Evolutionary conservation across 2,113 vertebrate species (phyloP).

Genomic region (Eudyptes chrysolophus): DNA sequence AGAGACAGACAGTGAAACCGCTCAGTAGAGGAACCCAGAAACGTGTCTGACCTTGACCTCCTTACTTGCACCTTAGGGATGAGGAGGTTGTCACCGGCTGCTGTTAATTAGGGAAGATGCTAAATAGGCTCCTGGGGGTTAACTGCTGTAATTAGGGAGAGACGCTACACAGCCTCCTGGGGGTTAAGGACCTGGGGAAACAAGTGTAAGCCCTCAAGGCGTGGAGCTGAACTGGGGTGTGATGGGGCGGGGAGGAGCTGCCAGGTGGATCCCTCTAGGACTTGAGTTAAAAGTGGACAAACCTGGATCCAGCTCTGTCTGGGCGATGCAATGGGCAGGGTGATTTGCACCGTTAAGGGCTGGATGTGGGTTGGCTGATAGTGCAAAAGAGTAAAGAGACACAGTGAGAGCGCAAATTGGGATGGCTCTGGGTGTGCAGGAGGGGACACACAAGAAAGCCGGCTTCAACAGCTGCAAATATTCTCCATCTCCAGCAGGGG

Average conservation of each 20-base stretch:
- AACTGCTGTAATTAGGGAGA: not conserved
- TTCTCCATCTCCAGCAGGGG: not conserved
- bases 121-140: not conserved
- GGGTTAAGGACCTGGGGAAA: not conserved
- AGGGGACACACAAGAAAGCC: not conserved
- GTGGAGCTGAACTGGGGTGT: not conserved
- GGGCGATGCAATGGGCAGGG: too few species aligned
- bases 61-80: too few species aligned
- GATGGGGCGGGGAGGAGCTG: not conserved
- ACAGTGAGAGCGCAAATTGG: accelerated
- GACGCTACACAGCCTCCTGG: not conserved
- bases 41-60: not conserved
- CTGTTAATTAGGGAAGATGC: not conserved
- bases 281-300: not conserved
- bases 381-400: too few species aligned
- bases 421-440: not conserved
- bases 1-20: not conserved
- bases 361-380: not conserved
- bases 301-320: not conserved
- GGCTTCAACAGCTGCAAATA: not conserved
- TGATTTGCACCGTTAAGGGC: too few species aligned
- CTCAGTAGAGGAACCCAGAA: not conserved
- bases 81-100: not conserved
- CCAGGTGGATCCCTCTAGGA: not conserved
- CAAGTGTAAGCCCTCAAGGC: not conserved